A percentile compares a stretch with the other conserved stretches of the same genome.
These are phyloP conservation scores for Cydia pomonella DNA, from an alignment of 1,140 invertebrate species.

Conservation along the genomic window DNA sequence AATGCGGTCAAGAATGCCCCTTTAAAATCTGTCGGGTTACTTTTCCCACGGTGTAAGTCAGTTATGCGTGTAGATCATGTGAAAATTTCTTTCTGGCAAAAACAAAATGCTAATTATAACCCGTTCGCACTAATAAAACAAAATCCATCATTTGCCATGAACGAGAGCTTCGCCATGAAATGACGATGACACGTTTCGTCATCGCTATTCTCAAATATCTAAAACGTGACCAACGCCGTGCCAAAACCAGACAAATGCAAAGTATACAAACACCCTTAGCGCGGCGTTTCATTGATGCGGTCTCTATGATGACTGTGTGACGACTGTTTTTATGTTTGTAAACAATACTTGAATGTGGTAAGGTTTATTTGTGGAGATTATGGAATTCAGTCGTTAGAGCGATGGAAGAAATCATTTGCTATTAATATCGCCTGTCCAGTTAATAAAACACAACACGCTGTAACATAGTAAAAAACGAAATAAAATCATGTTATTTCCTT, in stretches of 20 bases:
- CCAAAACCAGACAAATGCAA: conserved; percentile 38
- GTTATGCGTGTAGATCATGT: background rate
- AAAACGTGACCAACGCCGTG: conserved; percentile 31
- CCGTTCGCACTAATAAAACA: conserved; percentile 22
- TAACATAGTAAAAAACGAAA: too few relatives aligned
- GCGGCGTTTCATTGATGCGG: conserved; percentile 36
- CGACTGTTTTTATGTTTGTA: conserved; percentile 35
- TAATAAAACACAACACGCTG: background rate
- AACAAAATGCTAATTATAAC: conserved; percentile 5
- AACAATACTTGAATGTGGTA: conserved; percentile 32
- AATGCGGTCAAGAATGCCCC: too few relatives aligned
- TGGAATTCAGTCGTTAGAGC: conserved; percentile 24
- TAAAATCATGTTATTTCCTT: too few relatives aligned
- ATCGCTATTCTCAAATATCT: conserved; percentile 40
- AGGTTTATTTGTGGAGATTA: conserved; percentile 33
- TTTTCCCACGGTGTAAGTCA: too few relatives aligned
- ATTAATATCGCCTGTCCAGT: background rate
- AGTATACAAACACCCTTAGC: conserved; percentile 34
- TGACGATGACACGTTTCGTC: conserved; percentile 37
- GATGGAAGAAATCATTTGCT: background rate
- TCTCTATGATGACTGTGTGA: conserved; percentile 27
- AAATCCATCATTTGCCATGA: conserved; percentile 26
- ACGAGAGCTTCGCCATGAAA: conserved; percentile 10
- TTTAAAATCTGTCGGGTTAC: too few relatives aligned
- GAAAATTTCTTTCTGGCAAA: background rate